Evolutionary conservation across 1,140 invertebrate genomes (phyloP).

Genomic region (Trachelipus rathkii): DNA sequence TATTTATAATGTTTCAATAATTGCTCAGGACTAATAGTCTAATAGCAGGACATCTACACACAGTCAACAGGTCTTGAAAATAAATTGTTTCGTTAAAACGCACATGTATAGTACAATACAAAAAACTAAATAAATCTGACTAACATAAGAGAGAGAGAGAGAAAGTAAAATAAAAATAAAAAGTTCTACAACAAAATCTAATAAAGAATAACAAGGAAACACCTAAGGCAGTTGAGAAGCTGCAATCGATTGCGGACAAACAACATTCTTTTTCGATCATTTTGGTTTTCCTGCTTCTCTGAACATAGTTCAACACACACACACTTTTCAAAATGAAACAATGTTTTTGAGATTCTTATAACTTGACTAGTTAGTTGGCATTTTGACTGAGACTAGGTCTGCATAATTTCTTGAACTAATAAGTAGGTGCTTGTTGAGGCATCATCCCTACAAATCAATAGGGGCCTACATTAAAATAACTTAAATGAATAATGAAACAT

Average conservation of each 20-base stretch:
- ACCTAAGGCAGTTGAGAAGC: constrained; percentile 2
- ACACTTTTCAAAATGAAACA: too few relatives aligned
- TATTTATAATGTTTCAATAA: too few relatives aligned
- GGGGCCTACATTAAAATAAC: constrained; percentile 7
- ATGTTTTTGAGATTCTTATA: too few relatives aligned
- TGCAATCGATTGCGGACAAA: background rate
- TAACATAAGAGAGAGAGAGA: background rate
- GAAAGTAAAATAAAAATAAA: too few relatives aligned
- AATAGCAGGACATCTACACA: too few relatives aligned
- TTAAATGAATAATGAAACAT: constrained; percentile 7
- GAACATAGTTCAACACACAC: background rate
- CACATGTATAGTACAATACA: too few relatives aligned
- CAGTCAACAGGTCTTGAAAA: too few relatives aligned
- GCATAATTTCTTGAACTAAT: background rate
- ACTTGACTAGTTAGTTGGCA: too few relatives aligned
- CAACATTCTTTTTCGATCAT: background rate
- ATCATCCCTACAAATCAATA: background rate
- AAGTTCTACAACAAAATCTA: too few relatives aligned
- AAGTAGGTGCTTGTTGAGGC: background rate
- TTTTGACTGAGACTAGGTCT: background rate
- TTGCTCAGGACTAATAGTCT: too few relatives aligned
- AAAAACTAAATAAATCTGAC: too few relatives aligned
- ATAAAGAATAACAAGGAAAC: background rate
- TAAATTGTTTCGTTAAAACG: too few relatives aligned
- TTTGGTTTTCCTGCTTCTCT: background rate